A percentile compares a stretch with the other conserved stretches of the same genome.
These are phyloP conservation scores for Platysteira castanea DNA, from an alignment of 2,113 vertebrate genomes.

Conservation along the genomic window DNA sequence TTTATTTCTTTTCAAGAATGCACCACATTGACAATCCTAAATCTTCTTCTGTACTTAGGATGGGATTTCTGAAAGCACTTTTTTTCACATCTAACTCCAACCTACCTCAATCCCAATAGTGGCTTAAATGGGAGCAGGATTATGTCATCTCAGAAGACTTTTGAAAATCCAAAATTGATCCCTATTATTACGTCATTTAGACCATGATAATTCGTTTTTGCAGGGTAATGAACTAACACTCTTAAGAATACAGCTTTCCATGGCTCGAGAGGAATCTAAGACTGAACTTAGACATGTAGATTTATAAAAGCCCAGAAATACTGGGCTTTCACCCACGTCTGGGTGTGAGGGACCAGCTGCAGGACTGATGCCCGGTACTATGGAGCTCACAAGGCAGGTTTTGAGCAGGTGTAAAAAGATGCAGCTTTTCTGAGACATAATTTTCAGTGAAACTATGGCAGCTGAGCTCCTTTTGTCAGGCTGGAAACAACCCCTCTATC, in stretches of 20 bases:
- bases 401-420: neutral
- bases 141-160: neutral
- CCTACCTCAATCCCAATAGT: neutral
- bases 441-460: neutral
- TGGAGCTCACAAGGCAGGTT: neutral
- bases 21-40: neutral
- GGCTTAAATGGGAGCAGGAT: neutral
- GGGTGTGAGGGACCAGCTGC: neutral
- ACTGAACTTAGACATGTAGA: neutral
- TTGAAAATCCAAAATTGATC: neutral
- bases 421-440: neutral
- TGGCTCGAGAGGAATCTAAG: neutral
- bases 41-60: neutral
- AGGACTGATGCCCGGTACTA: accelerated
- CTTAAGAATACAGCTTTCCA: neutral
- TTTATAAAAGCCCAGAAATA: neutral
- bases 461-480: neutral
- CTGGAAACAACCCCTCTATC: neutral
- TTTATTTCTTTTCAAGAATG: neutral
- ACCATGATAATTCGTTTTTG: neutral
- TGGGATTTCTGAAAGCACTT: neutral
- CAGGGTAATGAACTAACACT: neutral
- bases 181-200: neutral
- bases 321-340: neutral
- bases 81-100: neutral